Conservation (phyloP, 2,113 vertebrate species). For the Brachirus orientalis region DNA sequence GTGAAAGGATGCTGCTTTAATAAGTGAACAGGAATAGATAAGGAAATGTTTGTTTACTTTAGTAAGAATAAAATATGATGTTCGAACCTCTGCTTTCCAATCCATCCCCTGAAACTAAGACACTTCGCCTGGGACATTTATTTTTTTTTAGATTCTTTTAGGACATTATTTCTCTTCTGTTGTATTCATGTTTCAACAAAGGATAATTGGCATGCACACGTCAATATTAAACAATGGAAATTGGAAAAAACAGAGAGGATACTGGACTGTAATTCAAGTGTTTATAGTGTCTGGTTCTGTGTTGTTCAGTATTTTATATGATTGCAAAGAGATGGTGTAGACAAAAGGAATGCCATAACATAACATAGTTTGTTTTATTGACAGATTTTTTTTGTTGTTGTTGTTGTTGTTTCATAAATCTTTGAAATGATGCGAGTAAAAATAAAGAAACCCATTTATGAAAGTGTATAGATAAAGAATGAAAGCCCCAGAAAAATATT, state of each 20-base stretch:
- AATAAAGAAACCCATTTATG: constrained; percentile 11
- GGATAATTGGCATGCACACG: constrained; percentile 66
- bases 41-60: too few relatives aligned
- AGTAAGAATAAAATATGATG: too few relatives aligned
- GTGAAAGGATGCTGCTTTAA: constrained; percentile 17
- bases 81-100: constrained; percentile 11
- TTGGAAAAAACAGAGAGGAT: constrained; percentile 52
- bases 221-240: constrained; percentile 60
- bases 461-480: constrained; percentile 11
- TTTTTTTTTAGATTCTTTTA: neutral
- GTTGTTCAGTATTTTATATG: constrained; percentile 38
- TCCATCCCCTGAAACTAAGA: constrained; percentile 29
- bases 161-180: constrained; percentile 46
- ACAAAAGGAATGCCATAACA: constrained; percentile 2
- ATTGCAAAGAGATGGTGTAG: constrained; percentile 47
- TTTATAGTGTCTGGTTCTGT: constrained; percentile 50
- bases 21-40: constrained; percentile 24
- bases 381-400: neutral
- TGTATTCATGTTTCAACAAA: constrained; percentile 48
- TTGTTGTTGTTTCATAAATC: constrained; percentile 21
- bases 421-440: neutral
- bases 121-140: constrained; percentile 4
- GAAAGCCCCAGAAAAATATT: constrained; percentile 20
- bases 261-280: constrained; percentile 73
- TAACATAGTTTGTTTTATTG: constrained; percentile 6